phyloP scores from a whole-genome alignment of 2,888 invertebrate species.

The Ichneumon xanthorius region DNA sequence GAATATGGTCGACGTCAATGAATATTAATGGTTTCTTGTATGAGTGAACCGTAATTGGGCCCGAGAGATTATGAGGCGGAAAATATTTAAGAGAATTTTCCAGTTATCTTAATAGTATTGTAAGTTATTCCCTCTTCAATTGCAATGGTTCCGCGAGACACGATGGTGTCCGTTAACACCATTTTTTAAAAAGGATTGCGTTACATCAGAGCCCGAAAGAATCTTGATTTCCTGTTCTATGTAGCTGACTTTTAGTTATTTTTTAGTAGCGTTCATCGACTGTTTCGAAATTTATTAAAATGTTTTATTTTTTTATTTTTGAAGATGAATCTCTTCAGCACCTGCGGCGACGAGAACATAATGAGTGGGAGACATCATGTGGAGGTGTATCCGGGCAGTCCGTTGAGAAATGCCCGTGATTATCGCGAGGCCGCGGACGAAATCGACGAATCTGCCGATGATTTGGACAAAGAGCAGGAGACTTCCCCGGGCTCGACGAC shows the following conservation, averaged over 20 bases:
- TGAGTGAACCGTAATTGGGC: background rate
- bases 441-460: conserved; percentile 49
- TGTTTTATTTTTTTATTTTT: conserved; percentile 46
- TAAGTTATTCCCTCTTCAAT: background rate
- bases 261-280: background rate
- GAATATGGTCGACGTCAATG: background rate
- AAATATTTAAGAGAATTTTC: too few relatives aligned
- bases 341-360: conserved; percentile 90
- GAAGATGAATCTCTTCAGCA: conserved; percentile 91
- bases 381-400: conserved; percentile 92
- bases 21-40: background rate
- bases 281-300: background rate
- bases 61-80: background rate
- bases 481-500: conserved; percentile 5
- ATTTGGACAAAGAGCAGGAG: conserved; percentile 44
- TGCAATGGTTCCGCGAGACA: background rate
- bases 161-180: background rate
- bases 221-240: background rate
- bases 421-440: conserved; percentile 50
- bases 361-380: conserved; percentile 91
- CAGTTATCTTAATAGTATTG: background rate
- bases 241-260: background rate
- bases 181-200: background rate
- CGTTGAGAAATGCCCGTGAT: conserved; percentile 82
- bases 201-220: background rate